A percentile compares a stretch with the other conserved stretches of the same genome.
Evolutionary conservation across 2,888 invertebrate species (phyloP).

Genomic region (Pandemis heparana): DNA sequence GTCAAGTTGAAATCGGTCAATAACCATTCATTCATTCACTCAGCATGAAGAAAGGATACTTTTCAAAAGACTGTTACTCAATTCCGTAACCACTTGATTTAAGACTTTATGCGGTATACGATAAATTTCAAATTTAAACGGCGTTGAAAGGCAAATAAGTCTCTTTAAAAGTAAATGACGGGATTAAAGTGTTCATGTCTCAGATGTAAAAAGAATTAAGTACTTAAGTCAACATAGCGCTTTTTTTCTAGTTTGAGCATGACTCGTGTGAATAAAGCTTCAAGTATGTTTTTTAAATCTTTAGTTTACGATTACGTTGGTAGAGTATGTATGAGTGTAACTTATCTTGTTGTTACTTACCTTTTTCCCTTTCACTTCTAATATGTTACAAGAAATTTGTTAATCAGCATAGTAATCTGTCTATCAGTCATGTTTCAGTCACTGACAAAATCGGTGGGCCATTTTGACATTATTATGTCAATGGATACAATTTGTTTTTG

Average conservation of each 20-base stretch:
- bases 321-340: neutral
- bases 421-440: neutral
- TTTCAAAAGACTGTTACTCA: neutral
- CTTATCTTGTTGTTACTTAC: conserved; percentile 19
- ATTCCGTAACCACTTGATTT: neutral
- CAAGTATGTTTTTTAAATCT: neutral
- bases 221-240: neutral
- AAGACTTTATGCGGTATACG: neutral
- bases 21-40: conserved; percentile 32
- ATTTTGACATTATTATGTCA: neutral
- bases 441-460: neutral
- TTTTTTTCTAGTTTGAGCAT: neutral
- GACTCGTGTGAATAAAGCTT: neutral
- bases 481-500: no score
- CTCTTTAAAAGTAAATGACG: neutral
- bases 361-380: conserved; percentile 30
- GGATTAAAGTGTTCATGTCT: neutral
- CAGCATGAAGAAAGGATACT: neutral
- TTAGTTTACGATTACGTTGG: no score
- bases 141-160: neutral
- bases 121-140: neutral
- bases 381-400: conserved; percentile 5
- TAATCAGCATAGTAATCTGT: neutral
- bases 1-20: conserved; percentile 28
- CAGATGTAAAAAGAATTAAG: neutral